Base-by-base conservation (phyloP, 2,113 vertebrate genomes). In the Tyto alba region DNA sequence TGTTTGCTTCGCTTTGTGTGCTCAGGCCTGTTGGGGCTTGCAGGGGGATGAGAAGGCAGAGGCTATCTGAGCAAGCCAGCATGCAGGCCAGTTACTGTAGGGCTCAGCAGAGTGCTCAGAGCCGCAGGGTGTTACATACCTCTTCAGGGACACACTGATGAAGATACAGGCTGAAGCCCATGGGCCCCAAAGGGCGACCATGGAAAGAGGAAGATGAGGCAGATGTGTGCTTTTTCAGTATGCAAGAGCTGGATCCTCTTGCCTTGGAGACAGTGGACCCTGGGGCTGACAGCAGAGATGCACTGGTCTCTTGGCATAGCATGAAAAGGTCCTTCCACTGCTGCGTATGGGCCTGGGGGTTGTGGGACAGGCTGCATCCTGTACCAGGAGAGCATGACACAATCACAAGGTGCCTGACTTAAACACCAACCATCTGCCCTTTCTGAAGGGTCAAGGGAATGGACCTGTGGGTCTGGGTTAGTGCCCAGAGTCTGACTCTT, bases 1-100 rank as follows among this genome's bases (percentile, higher is more conserved):
- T 50, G 22, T 86, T 92, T 84, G 94, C 85, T 95, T 91, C 85
- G 69, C 69, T 80, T 18, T 76, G 59, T 79, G 48, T 86, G 80
- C 68, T 93, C 6, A 50, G 72, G 63, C 36, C 57, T 82, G 53
- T 38, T 66, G 50, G 22, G 30, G 27, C 68, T 93, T 67, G 32
- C 79, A 77, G 74, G n/a, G 21, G 25, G 34, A 27, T 59, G 64
- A 67, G 50, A 45, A 78, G 23, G 43, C 57, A 82, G 85, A 82
- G 34, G 13, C 62, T 59, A 66, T 83, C 53, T 53, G 66, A 38
- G 40, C 50, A 77, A 59, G 47, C 41, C 62, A 82, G 48, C 53
- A 45, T 26, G 56, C 34, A 63, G 62, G 53, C 21, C 25, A 45
- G 40, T 82, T 50, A 29, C 66, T 89, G 53, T 38, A 86, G 60